Evolutionary conservation across 2,888 invertebrate genomes (phyloP).

Genomic region (Platerodrilus igneus): DNA sequence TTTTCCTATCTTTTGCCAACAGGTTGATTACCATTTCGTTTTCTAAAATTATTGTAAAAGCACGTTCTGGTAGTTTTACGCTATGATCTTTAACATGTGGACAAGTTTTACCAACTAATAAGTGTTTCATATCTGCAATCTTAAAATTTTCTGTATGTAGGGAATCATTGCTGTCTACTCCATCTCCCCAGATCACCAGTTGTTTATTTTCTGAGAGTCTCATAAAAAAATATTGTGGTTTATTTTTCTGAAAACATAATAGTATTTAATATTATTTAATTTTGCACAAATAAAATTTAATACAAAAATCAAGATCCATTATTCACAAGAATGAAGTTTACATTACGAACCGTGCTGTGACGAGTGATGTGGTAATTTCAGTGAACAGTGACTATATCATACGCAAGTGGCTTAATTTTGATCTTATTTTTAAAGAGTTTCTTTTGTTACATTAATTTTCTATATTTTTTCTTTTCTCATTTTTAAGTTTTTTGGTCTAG

Average conservation of each 20-base stretch:
- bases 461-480: no score
- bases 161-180: constrained; percentile 16
- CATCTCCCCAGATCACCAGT: constrained; percentile 25
- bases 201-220: constrained; percentile 26
- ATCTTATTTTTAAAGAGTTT: no score
- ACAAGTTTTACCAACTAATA: constrained; percentile 41
- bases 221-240: constrained; percentile 25
- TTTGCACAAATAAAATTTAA: no score
- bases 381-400: no score
- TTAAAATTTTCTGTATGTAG: constrained; percentile 26
- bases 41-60: constrained; percentile 41
- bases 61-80: constrained; percentile 32
- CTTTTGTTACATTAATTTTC: no score
- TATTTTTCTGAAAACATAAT: constrained; percentile 28
- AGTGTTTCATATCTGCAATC: constrained; percentile 37
- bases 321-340: no score
- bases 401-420: no score
- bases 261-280: not conserved
- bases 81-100: constrained; percentile 37
- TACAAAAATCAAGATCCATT: no score
- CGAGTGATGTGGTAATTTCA: no score
- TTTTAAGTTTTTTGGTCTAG: no score
- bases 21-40: constrained; percentile 38
- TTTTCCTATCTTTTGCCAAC: constrained; percentile 37
- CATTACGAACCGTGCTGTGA: no score